A percentile compares a stretch with the other conserved stretches of the same genome.
Conservation (phyloP, 2,113 vertebrate species). For the Nanorana parkeri region DNA sequence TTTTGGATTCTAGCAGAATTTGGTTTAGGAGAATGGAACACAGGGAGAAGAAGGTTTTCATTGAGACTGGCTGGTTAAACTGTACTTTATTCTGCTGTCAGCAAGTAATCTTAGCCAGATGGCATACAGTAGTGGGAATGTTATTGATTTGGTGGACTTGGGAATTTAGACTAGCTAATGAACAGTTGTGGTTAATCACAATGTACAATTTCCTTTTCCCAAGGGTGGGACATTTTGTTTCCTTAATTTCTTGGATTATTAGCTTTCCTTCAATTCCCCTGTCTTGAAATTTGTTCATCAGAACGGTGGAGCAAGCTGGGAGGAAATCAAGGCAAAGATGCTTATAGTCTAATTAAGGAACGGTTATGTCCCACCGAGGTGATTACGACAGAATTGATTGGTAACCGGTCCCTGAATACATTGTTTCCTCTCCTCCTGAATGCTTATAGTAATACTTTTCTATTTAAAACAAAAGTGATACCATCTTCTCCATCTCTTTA, state of each 20-base stretch:
- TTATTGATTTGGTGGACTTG: conserved; percentile 47
- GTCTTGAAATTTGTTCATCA: conserved; percentile 8
- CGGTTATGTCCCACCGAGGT: conserved; percentile 30
- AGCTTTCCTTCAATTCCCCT: conserved; percentile 40
- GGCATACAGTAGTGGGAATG: conserved; percentile 32
- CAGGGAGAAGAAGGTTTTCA: no score
- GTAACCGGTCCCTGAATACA: background rate
- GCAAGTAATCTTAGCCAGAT: conserved; percentile 26
- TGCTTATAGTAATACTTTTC: no score
- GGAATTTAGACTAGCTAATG: conserved; percentile 16
- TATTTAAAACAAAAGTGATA: no score
- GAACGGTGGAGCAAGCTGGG: conserved; percentile 7
- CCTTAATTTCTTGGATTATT: conserved; percentile 36
- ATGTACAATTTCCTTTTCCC: conserved; percentile 14
- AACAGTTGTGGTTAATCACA: conserved; percentile 37
- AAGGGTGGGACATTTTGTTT: conserved; percentile 22
- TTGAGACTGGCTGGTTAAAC: conserved; percentile 13
- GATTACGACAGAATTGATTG: conserved; percentile 45
- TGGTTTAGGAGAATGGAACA: no score
- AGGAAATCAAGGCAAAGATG: conserved; percentile 14
- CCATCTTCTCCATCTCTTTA: no score
- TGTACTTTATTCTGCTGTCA: conserved; percentile 21
- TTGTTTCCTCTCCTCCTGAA: no score
- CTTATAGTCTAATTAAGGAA: conserved; percentile 43
- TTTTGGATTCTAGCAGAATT: no score